phyloP scores from a whole-genome alignment of 2,797 vertebrate species.

The Microhierax caerulescens region DNA sequence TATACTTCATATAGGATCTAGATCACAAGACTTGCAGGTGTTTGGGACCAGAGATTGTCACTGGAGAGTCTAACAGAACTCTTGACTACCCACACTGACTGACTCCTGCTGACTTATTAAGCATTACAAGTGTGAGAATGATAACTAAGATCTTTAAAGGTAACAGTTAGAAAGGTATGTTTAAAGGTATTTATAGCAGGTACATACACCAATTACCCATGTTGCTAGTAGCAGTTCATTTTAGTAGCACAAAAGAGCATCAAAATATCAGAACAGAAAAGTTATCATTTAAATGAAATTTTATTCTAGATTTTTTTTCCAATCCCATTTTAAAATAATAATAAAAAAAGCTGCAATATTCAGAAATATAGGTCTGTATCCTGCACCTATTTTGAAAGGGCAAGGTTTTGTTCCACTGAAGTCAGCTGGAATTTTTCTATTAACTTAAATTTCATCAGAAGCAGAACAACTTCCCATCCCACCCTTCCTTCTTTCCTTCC shows the following conservation, averaged over 20 bases:
- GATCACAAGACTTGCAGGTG: neutral
- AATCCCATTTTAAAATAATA: neutral
- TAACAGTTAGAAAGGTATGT: neutral
- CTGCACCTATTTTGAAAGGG: neutral
- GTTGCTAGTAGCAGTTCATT: neutral
- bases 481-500: neutral
- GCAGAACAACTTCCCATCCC: neutral
- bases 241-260: neutral
- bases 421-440: neutral
- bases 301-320: neutral
- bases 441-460: neutral
- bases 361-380: neutral
- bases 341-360: neutral
- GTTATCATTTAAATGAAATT: neutral
- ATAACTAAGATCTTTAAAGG: neutral
- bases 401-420: neutral
- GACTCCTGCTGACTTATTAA: neutral
- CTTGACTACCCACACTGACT: neutral
- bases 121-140: neutral
- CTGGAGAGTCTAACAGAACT: neutral
- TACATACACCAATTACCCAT: neutral
- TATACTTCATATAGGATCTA: neutral
- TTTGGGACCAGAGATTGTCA: neutral
- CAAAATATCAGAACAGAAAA: neutral
- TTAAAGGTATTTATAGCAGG: neutral